Conservation (phyloP, 2,113 vertebrate species). For the Chloropsis cyanopogon region DNA sequence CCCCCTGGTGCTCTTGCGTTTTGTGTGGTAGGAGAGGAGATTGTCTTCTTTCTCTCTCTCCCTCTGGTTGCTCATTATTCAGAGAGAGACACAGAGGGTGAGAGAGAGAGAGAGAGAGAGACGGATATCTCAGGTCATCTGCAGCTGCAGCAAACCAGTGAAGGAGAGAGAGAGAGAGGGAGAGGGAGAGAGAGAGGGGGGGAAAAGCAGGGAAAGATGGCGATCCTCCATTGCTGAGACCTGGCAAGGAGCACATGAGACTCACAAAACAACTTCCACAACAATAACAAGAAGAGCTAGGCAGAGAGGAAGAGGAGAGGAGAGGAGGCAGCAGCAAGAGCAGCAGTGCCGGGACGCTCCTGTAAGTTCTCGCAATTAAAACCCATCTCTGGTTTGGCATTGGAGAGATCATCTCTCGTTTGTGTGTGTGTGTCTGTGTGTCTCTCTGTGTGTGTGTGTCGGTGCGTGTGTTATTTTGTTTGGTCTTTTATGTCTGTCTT, state of each 20-base stretch:
- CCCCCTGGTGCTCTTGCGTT: constrained; percentile 98
- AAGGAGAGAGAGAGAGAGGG: constrained; percentile 74
- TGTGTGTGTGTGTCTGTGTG: not conserved
- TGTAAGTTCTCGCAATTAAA: constrained; percentile 79
- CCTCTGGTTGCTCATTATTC: constrained; percentile 99
- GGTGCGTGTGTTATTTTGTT: not conserved
- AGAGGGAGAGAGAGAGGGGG: constrained; percentile 31
- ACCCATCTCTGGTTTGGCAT: constrained; percentile 71
- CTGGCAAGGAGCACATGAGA: constrained; percentile 92
- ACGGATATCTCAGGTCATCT: constrained; percentile 99
- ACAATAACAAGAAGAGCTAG: constrained; percentile 79
- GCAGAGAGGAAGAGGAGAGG: constrained; percentile 70
- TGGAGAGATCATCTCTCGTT: constrained; percentile 63
- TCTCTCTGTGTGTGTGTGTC: not conserved
- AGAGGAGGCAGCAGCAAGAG: constrained; percentile 71
- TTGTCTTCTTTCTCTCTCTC: constrained; percentile 99
- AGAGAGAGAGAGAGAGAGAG: constrained; percentile 92
- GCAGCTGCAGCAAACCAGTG: constrained; percentile 91
- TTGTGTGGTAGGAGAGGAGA: constrained; percentile 92
- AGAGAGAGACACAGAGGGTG: constrained; percentile 91
- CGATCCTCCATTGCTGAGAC: constrained; percentile 97
- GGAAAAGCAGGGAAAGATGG: constrained; percentile 96
- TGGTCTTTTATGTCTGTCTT: not conserved
- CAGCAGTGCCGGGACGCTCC: constrained; percentile 77
- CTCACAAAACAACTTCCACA: constrained; percentile 87